Conservation (phyloP, 2,888 invertebrate species). For the Xylota segnis region DNA sequence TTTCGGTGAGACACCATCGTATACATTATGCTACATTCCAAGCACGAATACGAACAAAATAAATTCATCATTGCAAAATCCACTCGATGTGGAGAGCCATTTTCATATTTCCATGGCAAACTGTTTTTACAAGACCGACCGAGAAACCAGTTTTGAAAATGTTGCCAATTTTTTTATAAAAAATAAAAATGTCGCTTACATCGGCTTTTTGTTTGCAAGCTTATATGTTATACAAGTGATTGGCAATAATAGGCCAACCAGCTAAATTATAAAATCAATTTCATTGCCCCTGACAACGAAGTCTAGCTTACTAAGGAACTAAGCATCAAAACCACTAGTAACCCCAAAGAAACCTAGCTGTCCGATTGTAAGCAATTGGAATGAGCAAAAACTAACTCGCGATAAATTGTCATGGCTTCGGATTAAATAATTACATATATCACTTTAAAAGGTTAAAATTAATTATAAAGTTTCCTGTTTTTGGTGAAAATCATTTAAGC, state of each 20-base stretch:
- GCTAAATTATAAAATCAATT: neutral
- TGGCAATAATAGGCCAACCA: neutral
- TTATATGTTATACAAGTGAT: neutral
- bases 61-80: neutral
- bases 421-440: neutral
- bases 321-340: neutral
- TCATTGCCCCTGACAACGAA: neutral
- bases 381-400: neutral
- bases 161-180: constrained; percentile 1
- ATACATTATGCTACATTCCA: constrained; percentile 2
- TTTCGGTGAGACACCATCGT: neutral
- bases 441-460: constrained; percentile 11
- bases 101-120: constrained; percentile 3
- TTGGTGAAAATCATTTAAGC: constrained; percentile 13
- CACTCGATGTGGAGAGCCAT: neutral
- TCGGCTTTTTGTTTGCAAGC: neutral
- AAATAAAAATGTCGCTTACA: constrained; percentile 10
- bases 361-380: neutral
- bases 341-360: neutral
- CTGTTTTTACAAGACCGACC: neutral
- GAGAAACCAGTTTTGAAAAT: constrained; percentile 13
- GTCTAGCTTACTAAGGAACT: neutral
- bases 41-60: neutral
- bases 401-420: neutral
- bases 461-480: constrained; percentile 15